Evolutionary conservation across 2,797 vertebrate genomes (phyloP).

Genomic region (Caiman crocodilus): DNA sequence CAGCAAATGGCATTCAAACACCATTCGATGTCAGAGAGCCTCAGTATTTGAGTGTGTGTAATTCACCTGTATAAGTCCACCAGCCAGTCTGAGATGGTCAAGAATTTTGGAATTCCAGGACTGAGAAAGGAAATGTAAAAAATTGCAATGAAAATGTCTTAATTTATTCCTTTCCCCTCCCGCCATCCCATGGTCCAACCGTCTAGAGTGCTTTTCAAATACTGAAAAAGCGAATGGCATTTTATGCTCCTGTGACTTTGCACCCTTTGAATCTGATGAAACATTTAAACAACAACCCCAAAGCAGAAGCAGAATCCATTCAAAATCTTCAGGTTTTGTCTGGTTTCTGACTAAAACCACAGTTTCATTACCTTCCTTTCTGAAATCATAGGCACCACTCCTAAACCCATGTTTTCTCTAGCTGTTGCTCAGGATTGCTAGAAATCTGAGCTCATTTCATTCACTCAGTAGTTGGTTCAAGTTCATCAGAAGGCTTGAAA

Average conservation of each 20-base stretch:
- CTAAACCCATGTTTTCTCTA: not conserved
- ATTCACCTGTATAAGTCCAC: not conserved
- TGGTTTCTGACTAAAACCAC: not conserved
- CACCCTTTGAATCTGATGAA: not conserved
- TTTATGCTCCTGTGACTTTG: not conserved
- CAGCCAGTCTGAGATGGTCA: not conserved
- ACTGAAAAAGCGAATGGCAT: too few relatives aligned
- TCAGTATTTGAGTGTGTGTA: not conserved
- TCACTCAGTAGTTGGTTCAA: not conserved
- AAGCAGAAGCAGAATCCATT: not conserved
- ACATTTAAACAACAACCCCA: not conserved
- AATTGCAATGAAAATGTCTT: not conserved
- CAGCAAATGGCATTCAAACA: not conserved
- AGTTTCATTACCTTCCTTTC: not conserved
- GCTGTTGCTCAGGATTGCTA: not conserved
- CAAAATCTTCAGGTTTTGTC: not conserved
- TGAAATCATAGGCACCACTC: not conserved
- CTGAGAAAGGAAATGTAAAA: not conserved
- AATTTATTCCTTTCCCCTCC: not conserved
- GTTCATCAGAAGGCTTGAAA: not conserved
- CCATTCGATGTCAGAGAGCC: not conserved
- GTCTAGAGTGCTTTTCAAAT: too few relatives aligned
- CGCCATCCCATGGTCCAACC: not conserved
- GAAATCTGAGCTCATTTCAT: slow-evolving; percentile 30
- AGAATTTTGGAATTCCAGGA: not conserved